Evolutionary conservation across 1,140 invertebrate genomes (phyloP), one percentile per base, ranked within the genome.

Genomic region (Grapholita molesta): DNA sequence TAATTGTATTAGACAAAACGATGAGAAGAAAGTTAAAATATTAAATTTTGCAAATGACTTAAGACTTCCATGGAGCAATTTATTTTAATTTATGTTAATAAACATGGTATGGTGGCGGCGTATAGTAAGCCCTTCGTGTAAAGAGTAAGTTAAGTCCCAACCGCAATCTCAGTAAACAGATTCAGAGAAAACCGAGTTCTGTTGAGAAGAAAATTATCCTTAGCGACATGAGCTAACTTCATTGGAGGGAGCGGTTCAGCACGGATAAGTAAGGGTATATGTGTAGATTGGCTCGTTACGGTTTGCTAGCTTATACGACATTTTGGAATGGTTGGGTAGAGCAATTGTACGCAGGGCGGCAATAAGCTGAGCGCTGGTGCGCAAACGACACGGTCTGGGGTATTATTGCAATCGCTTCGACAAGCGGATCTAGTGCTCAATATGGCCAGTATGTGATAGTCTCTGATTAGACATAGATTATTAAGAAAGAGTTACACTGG

Each of bases 221-320:
- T 67, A 76, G 61, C 67, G 66, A 76, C 71, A 76, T 68, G 69
- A 71, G 66, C 55, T 68, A 71, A 71, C 71, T 73, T 76, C 72
- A 76, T 76, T 76, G 73, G 33, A 23, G 57, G 48, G 38, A 69
- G 64, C 67, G 38, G 65, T 42, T 52, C 9, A 5, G n/a, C 42
- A 3, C 18, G 18, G 18, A 21, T 48, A 48, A 48, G 18, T 6
- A 48, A 48, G 42, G 42, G 8, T n/a, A 8, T 48, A 48, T 21
- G 42, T 21, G 15, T 3, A 48, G 42, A 1, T 15, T 7, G 28
- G 3, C 7, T 7, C 3, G 28, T 30, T 30, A 6, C 18, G 42
- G n/a, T 6, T 48, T 48, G 15, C 18, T 4, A n/a, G 42, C 18
- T 4, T 3, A 9, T 48, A 48, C 7, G 42, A 15, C 9, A n/a